These are phyloP conservation scores for Bradypus variegatus DNA, from an alignment of 2,797 vertebrate genomes.

Conservation along the genomic window DNA sequence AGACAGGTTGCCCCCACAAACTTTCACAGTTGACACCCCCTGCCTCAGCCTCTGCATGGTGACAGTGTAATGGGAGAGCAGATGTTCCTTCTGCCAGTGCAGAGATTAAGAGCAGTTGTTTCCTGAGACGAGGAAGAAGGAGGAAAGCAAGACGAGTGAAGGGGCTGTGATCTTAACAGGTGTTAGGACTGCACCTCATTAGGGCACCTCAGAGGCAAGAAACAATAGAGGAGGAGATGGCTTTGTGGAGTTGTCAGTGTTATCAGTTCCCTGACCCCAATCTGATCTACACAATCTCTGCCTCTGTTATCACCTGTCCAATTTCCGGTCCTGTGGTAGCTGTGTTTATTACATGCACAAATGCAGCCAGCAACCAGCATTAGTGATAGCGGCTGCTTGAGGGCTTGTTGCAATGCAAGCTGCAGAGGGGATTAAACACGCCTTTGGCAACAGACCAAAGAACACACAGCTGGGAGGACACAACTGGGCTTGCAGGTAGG, in stretches of 20 bases:
- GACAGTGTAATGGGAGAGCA: not conserved
- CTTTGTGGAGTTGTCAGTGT: not conserved
- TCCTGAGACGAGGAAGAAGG: not conserved
- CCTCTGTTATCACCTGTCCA: conserved; percentile 17
- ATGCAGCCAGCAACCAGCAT: not conserved
- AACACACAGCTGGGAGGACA: not conserved
- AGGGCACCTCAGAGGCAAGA: not conserved
- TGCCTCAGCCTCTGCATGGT: not conserved
- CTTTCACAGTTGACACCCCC: not conserved
- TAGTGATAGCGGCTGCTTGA: not conserved
- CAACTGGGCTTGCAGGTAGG: not conserved
- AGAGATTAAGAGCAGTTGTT: not conserved
- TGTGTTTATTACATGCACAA: conserved; percentile 3
- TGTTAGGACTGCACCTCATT: not conserved
- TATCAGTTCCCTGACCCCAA: not conserved
- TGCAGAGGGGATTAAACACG: not conserved
- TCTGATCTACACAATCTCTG: not conserved
- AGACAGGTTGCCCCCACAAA: not conserved
- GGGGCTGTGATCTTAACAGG: not conserved
- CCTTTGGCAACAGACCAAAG: conserved; percentile 1
- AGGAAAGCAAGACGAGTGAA: not conserved
- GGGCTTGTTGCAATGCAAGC: not conserved
- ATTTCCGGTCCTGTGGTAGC: not conserved
- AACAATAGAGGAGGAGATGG: not conserved
- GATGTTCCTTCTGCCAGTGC: not conserved